phyloP scores from a whole-genome alignment of 2,113 vertebrate species.

The Platysternon megacephalum region DNA sequence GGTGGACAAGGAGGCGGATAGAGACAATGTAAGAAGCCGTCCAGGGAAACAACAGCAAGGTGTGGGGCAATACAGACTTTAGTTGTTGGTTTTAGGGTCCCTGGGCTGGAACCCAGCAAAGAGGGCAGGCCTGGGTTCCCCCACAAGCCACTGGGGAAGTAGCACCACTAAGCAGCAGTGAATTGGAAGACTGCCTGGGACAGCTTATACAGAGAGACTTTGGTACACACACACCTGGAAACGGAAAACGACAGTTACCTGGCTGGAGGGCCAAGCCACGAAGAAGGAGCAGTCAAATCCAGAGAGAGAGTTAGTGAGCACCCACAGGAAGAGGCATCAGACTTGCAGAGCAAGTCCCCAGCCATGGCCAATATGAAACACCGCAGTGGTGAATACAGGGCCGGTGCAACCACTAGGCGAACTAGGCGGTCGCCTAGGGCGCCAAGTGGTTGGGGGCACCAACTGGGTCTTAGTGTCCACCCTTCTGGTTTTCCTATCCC shows the following conservation, averaged over 20 bases:
- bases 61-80: not conserved
- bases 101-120: not conserved
- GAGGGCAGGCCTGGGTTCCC: not conserved
- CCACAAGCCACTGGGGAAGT: not conserved
- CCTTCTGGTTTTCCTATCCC: no score
- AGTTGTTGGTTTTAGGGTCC: not conserved
- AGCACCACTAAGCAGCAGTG: not conserved
- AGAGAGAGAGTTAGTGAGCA: not conserved
- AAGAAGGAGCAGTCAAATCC: not conserved
- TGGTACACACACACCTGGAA: not conserved
- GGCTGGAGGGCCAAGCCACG: not conserved
- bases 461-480: no score
- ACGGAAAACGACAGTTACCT: not conserved
- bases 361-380: not conserved
- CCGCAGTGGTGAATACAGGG: not conserved
- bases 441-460: no score
- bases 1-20: not conserved
- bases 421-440: no score
- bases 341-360: not conserved
- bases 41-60: not conserved
- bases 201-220: not conserved
- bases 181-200: not conserved
- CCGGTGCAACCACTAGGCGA: no score
- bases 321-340: not conserved
- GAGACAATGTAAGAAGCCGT: not conserved